A percentile compares a stretch with the other conserved stretches of the same genome.
Conservation (phyloP, 1,140 invertebrate species). For the Zaprionus kolodkinae region DNA sequence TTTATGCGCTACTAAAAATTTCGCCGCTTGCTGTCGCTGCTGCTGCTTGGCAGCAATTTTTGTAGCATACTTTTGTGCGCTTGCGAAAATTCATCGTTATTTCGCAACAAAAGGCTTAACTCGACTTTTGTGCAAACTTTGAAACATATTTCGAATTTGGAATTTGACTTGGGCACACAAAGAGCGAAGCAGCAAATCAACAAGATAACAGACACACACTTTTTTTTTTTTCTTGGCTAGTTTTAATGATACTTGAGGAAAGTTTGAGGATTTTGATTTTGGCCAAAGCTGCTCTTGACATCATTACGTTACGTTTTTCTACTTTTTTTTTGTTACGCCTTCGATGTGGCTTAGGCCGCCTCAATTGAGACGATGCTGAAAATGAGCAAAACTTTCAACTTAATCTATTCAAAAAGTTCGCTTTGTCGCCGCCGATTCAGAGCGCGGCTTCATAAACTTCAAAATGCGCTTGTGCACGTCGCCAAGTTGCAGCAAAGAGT, state of each 20-base stretch:
- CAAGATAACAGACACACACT: conserved; percentile 47
- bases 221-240: conserved; percentile 57
- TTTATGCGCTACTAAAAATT: conserved; percentile 29
- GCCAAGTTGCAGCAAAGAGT: conserved; percentile 38
- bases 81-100: conserved; percentile 1
- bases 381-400: conserved; percentile 82
- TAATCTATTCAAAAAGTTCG: conserved; percentile 82
- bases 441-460: conserved; percentile 73
- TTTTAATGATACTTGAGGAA: conserved; percentile 81
- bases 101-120: conserved; percentile 67
- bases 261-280: conserved; percentile 69
- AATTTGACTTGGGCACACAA: conserved; percentile 27
- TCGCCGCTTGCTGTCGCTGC: not conserved
- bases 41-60: not conserved
- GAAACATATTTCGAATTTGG: conserved; percentile 46
- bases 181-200: conserved; percentile 54
- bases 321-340: conserved; percentile 50
- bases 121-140: conserved; percentile 50
- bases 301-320: conserved; percentile 73
- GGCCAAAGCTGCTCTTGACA: conserved; percentile 50
- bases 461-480: conserved; percentile 81
- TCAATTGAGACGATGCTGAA: conserved; percentile 74
- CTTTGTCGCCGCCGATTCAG: conserved; percentile 36
- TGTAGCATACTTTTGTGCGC: too few species aligned
- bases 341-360: conserved; percentile 41